phyloP scores from a whole-genome alignment of 2,888 invertebrate species.

The Rosalia funebris region DNA sequence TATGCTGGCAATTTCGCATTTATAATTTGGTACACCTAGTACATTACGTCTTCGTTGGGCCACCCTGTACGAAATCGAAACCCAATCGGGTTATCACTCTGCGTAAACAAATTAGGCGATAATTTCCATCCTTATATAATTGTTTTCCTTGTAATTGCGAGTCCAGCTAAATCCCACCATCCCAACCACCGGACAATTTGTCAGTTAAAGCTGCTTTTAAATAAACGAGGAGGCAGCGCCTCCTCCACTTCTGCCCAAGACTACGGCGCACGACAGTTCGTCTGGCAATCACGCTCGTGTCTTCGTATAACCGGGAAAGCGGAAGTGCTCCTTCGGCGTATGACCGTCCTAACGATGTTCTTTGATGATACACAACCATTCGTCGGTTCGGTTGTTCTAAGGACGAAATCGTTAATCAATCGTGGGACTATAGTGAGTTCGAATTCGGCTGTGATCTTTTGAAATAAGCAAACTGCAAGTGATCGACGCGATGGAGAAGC shows the following conservation, averaged over 20 bases:
- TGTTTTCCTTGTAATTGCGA: constrained; percentile 17
- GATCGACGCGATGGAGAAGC: constrained; percentile 7
- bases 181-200: constrained; percentile 31
- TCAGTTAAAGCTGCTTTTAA: constrained; percentile 36
- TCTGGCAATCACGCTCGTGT: too few relatives aligned
- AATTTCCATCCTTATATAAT: background rate
- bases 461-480: background rate
- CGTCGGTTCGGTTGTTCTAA: background rate
- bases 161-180: constrained; percentile 34
- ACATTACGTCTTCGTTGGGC: too few relatives aligned
- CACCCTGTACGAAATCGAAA: too few relatives aligned
- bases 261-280: too few relatives aligned
- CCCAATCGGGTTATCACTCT: too few relatives aligned
- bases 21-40: too few relatives aligned
- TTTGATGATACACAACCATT: background rate
- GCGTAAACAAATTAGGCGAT: too few relatives aligned
- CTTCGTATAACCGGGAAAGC: too few relatives aligned
- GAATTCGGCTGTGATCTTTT: background rate
- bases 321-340: background rate
- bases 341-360: background rate
- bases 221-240: constrained; percentile 33
- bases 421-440: background rate
- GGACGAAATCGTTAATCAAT: background rate
- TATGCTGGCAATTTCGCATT: too few relatives aligned
- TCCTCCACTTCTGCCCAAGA: constrained; percentile 30